Evolutionary conservation across 2,797 vertebrate genomes (phyloP).

Genomic region (Mastacembelus armatus): DNA sequence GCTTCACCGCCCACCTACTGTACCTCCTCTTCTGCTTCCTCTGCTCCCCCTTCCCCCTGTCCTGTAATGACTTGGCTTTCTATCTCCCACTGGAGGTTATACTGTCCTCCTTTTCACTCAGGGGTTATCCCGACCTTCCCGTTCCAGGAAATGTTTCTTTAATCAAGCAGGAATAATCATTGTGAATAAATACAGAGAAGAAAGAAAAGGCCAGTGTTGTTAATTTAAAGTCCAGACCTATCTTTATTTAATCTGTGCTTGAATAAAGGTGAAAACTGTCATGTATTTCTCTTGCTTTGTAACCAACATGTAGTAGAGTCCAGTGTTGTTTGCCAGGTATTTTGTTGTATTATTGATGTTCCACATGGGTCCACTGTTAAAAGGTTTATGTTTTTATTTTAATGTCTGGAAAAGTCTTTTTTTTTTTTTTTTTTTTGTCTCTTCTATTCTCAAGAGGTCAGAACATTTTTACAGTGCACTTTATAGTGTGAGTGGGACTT

Average conservation of each 20-base stretch:
- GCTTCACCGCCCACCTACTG: conserved; percentile 31
- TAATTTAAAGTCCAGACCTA: neutral
- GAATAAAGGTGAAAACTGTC: conserved; percentile 4
- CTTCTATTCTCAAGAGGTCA: conserved; percentile 18
- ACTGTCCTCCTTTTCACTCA: conserved; percentile 36
- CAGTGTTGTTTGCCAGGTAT: conserved; percentile 5
- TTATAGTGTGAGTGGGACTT: conserved; percentile 27
- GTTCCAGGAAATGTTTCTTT: conserved; percentile 66
- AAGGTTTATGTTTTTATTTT: conserved; percentile 11
- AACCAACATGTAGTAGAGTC: conserved; percentile 16
- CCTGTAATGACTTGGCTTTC: conserved; percentile 19
- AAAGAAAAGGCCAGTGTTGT: conserved; percentile 23
- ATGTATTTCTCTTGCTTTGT: conserved; percentile 12
- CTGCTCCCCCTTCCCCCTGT: neutral
- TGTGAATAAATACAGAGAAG: conserved; percentile 45
- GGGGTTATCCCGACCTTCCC: conserved; percentile 54
- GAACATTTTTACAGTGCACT: conserved; percentile 20
- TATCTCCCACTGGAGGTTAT: conserved; percentile 33
- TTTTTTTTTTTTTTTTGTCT: conserved; percentile 21
- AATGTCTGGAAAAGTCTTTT: conserved; percentile 1
- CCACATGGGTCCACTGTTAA: conserved; percentile 4
- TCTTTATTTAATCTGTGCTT: conserved; percentile 29
- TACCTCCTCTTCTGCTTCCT: conserved; percentile 22
- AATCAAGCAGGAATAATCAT: conserved; percentile 45
- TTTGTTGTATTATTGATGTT: conserved; percentile 9